phyloP scores from a whole-genome alignment of 2,797 vertebrate species.

The Lepus townsendii region DNA sequence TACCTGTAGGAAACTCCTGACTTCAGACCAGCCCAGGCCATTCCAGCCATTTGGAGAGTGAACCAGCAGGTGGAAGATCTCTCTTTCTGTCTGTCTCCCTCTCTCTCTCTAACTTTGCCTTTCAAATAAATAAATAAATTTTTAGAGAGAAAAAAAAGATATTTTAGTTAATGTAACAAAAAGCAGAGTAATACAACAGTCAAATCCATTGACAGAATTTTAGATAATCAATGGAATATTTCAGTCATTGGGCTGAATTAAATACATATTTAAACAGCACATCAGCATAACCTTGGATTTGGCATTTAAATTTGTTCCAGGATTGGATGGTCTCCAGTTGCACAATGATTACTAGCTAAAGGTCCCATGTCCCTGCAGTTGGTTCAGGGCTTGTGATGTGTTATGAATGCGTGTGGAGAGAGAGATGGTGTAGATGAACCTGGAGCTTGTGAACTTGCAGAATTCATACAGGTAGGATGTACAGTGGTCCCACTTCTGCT shows the following conservation, averaged over 20 bases:
- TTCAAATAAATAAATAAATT: too few relatives aligned
- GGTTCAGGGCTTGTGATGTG: background rate
- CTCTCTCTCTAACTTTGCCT: too few relatives aligned
- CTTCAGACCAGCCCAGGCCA: too few relatives aligned
- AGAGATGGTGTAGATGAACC: fast-evolving
- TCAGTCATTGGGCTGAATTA: background rate
- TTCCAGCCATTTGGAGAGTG: too few relatives aligned
- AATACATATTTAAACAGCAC: background rate
- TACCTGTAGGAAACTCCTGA: too few relatives aligned
- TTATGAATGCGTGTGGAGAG: background rate
- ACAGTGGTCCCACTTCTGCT: background rate
- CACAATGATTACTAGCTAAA: background rate
- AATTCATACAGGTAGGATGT: background rate
- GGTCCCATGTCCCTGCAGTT: fast-evolving
- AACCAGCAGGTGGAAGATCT: too few relatives aligned
- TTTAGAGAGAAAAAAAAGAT: too few relatives aligned
- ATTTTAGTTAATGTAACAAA: too few relatives aligned
- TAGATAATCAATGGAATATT: background rate
- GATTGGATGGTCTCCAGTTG: background rate
- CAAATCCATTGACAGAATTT: constrained; percentile 9
- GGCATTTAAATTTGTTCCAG: background rate
- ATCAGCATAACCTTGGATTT: background rate
- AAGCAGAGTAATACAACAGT: background rate
- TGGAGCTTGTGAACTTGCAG: background rate
- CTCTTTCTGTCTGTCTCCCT: too few relatives aligned